These are phyloP conservation scores for Orgyia antiqua DNA, from an alignment of 2,888 invertebrate species.

Conservation along the genomic window DNA sequence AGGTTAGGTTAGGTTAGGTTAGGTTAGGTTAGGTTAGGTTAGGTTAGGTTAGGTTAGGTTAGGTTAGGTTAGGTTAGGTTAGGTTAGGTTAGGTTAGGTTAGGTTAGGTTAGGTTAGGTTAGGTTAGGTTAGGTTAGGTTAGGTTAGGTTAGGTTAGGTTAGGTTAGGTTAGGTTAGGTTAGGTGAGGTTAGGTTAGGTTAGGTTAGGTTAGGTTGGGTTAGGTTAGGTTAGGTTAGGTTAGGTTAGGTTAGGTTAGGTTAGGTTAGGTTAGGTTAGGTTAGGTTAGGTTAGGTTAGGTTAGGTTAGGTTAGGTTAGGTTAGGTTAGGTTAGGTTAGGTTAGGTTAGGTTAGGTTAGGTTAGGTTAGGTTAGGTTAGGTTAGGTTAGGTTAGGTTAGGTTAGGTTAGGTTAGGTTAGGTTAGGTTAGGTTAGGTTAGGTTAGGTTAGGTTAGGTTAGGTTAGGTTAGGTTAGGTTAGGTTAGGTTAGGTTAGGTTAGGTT, in stretches of 20 bases:
- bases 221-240: conserved; percentile 7
- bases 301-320: conserved; percentile 9
- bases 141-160: conserved; percentile 7
- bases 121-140: conserved; percentile 7
- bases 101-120: conserved; percentile 7
- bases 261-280: conserved; percentile 8
- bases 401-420: conserved; percentile 9
- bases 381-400: conserved; percentile 9
- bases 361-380: conserved; percentile 8
- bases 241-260: conserved; percentile 7
- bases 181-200: conserved; percentile 7
- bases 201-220: conserved; percentile 6
- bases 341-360: conserved; percentile 8
- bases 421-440: conserved; percentile 7
- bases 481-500: conserved; percentile 8
- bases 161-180: conserved; percentile 7
- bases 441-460: conserved; percentile 9
- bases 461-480: conserved; percentile 8
- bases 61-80: conserved; percentile 7
- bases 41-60: conserved; percentile 7
- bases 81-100: conserved; percentile 7
- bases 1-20: conserved; percentile 7
- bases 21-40: conserved; percentile 7
- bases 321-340: conserved; percentile 8
- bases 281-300: conserved; percentile 8